These are phyloP conservation scores for Penaeus vannamei DNA, from an alignment of 1,140 invertebrate genomes.

Conservation along the genomic window DNA sequence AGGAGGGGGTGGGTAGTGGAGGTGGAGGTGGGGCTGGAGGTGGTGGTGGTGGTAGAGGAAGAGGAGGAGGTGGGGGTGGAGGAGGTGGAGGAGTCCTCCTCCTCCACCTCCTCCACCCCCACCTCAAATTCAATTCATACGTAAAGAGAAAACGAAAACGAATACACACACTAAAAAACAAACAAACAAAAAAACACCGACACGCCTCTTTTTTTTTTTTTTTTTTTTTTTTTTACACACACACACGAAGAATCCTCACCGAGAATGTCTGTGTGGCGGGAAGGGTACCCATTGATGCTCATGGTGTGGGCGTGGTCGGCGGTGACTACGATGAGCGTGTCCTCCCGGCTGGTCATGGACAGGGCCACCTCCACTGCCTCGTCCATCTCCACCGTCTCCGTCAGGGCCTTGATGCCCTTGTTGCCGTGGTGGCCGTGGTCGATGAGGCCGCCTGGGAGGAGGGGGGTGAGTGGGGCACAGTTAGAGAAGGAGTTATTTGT, in stretches of 20 bases:
- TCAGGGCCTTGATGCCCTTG: slow-evolving; percentile 83
- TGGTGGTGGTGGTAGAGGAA: no score
- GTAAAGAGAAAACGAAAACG: no score
- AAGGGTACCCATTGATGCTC: slow-evolving; percentile 82
- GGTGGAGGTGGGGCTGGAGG: no score
- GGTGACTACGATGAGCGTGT: slow-evolving; percentile 80
- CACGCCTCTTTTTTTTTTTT: no score
- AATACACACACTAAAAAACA: no score
- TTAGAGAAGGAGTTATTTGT: background rate
- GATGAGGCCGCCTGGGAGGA: slow-evolving; percentile 74
- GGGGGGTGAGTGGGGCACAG: background rate
- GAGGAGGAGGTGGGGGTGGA: no score
- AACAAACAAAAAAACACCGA: no score
- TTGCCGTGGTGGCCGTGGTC: slow-evolving; percentile 91
- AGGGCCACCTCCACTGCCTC: slow-evolving; percentile 73
- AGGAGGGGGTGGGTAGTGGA: no score
- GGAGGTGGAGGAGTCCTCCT: background rate
- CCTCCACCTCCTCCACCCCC: no score
- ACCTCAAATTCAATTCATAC: no score
- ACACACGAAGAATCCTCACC: background rate
- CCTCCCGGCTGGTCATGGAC: slow-evolving; percentile 75
- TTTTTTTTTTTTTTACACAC: no score
- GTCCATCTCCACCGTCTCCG: slow-evolving; percentile 84
- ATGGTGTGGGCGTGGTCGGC: slow-evolving; percentile 83
- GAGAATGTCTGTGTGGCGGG: slow-evolving; percentile 79